Evolutionary conservation across 2,113 vertebrate species (phyloP).

Genomic region (Callorhinus ursinus): DNA sequence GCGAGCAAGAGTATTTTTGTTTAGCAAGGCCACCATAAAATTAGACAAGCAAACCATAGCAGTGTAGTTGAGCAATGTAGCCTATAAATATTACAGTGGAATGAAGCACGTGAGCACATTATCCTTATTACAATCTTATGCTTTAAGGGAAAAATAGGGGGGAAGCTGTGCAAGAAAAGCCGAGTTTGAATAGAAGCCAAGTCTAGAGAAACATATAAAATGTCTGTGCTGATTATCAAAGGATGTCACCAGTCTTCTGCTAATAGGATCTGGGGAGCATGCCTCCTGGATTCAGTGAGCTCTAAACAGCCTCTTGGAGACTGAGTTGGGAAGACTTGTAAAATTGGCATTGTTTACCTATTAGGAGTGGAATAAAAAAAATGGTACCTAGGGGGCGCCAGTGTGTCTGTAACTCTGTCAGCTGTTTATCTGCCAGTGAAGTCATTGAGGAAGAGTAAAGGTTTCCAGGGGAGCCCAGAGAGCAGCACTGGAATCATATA

Average conservation of each 20-base stretch:
- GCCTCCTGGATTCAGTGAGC: neutral
- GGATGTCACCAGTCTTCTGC: neutral
- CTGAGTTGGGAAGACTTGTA: neutral
- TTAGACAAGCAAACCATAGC: constrained; percentile 56
- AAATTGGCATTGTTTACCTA: neutral
- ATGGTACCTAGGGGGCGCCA: neutral
- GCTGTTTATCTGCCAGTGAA: neutral
- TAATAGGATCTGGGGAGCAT: neutral
- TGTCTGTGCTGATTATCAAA: neutral
- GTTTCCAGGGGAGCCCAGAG: neutral
- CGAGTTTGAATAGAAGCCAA: neutral
- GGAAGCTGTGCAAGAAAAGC: neutral
- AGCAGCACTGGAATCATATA: neutral
- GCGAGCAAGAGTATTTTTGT: constrained; percentile 56
- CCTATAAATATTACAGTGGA: constrained; percentile 68
- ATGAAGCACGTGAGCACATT: constrained; percentile 26
- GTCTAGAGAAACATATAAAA: neutral
- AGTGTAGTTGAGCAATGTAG: constrained; percentile 45
- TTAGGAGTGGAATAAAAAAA: neutral
- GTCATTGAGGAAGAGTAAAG: neutral
- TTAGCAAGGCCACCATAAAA: constrained; percentile 74
- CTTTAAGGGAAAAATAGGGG: neutral
- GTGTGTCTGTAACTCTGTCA: neutral
- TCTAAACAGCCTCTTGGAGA: neutral
- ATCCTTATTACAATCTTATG: constrained; percentile 35